phyloP scores from a whole-genome alignment of 2,797 vertebrate genomes.

The Artibeus lituratus region DNA sequence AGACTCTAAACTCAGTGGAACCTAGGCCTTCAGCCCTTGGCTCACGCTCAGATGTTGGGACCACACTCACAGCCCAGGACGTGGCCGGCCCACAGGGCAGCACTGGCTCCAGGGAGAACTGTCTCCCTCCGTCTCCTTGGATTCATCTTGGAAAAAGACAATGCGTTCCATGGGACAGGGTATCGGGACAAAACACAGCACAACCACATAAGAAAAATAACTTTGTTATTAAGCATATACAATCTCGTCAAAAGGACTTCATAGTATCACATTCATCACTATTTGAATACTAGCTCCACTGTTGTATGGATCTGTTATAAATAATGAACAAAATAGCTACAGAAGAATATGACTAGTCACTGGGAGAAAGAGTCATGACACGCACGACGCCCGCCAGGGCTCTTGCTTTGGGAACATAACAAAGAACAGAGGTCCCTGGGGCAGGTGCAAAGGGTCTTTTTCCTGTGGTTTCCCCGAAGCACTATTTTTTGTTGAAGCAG shows the following conservation, averaged over 20 bases:
- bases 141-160: not conserved
- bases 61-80: not conserved
- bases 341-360: conserved; percentile 60
- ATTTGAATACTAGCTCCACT: conserved; percentile 69
- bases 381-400: not conserved
- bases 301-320: conserved; percentile 75
- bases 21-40: not conserved
- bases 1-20: not conserved
- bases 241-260: conserved; percentile 64
- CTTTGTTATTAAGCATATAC: conserved; percentile 82
- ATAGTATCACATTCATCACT: conserved; percentile 64
- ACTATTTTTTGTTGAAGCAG: not conserved
- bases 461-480: not conserved
- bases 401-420: not conserved
- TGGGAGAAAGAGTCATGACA: conserved; percentile 17
- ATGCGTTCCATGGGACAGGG: not conserved
- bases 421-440: not conserved
- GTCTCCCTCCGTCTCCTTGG: not conserved
- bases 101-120: not conserved
- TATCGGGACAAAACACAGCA: conserved; percentile 67
- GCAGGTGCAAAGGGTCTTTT: not conserved
- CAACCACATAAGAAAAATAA: conserved; percentile 82
- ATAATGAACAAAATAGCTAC: conserved; percentile 69
- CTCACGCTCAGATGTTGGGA: not conserved
- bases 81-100: not conserved